Conservation (phyloP, 30 jellyfish, hydroid and myxozoan species). For the Clytia hemisphaerica region DNA sequence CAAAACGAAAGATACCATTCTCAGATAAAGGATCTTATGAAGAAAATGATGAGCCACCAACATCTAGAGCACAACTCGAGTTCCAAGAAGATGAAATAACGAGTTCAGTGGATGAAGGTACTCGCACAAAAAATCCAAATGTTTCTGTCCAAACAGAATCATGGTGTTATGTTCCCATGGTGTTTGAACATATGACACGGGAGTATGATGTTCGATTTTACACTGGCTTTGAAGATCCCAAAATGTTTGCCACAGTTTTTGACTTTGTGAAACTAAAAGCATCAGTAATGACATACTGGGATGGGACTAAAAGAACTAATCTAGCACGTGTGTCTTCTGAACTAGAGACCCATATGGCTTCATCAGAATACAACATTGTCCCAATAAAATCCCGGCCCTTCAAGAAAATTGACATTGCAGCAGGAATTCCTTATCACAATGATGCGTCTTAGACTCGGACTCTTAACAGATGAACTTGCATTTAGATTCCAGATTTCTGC, state of each 20-base stretch:
- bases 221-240: conserved; percentile 16
- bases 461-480: conserved; percentile 49
- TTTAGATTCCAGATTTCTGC: conserved; percentile 37
- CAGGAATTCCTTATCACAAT: conserved; percentile 7
- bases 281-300: conserved; percentile 45
- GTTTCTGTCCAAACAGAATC: too few species aligned
- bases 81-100: too few species aligned
- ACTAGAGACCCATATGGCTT: too few species aligned
- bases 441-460: neutral
- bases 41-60: too few species aligned
- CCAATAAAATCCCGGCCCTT: conserved; percentile 29
- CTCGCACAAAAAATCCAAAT: too few species aligned
- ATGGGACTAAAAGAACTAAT: conserved; percentile 35
- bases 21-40: too few species aligned
- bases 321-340: too few species aligned
- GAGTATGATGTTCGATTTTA: conserved; percentile 24
- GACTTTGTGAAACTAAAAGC: conserved; percentile 18
- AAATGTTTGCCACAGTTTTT: conserved; percentile 21
- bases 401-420: conserved; percentile 11
- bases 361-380: too few species aligned
- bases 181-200: conserved; percentile 28
- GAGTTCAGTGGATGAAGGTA: too few species aligned
- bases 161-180: conserved; percentile 17
- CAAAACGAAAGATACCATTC: too few species aligned
- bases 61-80: too few species aligned